Evolutionary conservation across 2,888 invertebrate species (phyloP), one percentile per base, ranked within the genome.

Genomic region (Lepidocyrtoides sp.): DNA sequence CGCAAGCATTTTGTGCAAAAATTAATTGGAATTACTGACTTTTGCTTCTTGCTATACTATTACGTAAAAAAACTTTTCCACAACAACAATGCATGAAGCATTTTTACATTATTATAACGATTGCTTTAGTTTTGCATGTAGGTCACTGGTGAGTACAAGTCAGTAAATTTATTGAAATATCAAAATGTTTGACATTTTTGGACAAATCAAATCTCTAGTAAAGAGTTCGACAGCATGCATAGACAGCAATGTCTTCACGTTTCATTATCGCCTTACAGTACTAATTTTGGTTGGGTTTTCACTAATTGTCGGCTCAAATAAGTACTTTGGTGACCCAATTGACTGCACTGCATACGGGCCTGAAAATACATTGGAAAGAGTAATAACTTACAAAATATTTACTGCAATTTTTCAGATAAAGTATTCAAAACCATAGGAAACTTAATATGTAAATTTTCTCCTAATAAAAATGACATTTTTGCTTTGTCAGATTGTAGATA

Each of bases 261-360:
- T 98, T 95, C 98, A 98, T 95, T 98, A 98, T 96, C 98, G 98
- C 95, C 96, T 96, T 36, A 97, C 97, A 0, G 97, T 97, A 75
- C 89, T 95, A 92, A 97, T 98, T 94, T 96, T 99, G 95, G 97
- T 99, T 94, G 98, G 98, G 93, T 98, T 98, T 95, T 98, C 98
- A 92, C 96, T 99, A 94, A 96, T 99, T 95, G 98, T 99, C 92
- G 98, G 98, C 75, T 98, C 98, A 93, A 96, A 98, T 91, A 98
- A 99, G 95, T 99, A 99, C 95, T 98, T 99, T 95, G 99, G 99
- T 7, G 99, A 99, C 95, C 99, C 99, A 23, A 99, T 99, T 95
- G 98, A 98, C 96, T 99, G 99, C 48, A 90, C 90, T n/a, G 10
- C 36, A 8, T 4, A 41, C 41, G 41, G 5, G 5, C 41, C 41